Evolutionary conservation across 2,888 invertebrate genomes (phyloP), one percentile per base, ranked within the genome.

Genomic region (Phanerotoma sp.): DNA sequence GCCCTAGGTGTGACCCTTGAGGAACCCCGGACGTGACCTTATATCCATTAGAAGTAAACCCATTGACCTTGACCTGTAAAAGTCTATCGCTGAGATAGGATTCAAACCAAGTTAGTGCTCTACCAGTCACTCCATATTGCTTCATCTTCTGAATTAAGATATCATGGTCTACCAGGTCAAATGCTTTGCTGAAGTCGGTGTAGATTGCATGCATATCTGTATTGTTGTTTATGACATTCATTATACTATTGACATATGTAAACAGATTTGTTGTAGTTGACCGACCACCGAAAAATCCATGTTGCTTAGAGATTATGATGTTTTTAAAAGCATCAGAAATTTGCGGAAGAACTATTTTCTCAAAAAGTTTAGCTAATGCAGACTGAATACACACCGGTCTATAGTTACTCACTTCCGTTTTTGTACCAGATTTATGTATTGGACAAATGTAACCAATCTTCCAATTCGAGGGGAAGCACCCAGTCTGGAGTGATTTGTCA

Each of bases 371-470:
- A 18, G 42, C 18, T n/a, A 42, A 21, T 10, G 42, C 21, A 6
- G 42, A 21, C 13, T 42, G 42, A 3, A 42, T 52, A n/a, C 51
- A n/a, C n/a, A n/a, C n/a, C n/a, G n/a, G n/a, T n/a, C n/a, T n/a
- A n/a, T n/a, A n/a, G n/a, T n/a, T n/a, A 46, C 5, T 58, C 54
- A 57, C 35, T 3, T 58, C 41, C 5, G 54, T 33, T n/a, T 10
- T 51, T 15, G 16, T 10, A 15, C 53, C 56, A 2, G 18, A 2
- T 22, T 59, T 61, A 25, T 54, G 47, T 5, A 61, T 45, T 5
- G 55, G 54, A 5, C 16, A 25, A 11, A 61, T 49, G 11, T 16
- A 50, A 13, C 51, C 40, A 5, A 15, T 10, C 46, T 58, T 61
- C 50, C 54, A 54, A 1, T 10, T 7, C 11, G 25, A 4, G 1